Conservation (phyloP, 92 coral and sea anemone species). For the Parazoanthus swiftii region DNA sequence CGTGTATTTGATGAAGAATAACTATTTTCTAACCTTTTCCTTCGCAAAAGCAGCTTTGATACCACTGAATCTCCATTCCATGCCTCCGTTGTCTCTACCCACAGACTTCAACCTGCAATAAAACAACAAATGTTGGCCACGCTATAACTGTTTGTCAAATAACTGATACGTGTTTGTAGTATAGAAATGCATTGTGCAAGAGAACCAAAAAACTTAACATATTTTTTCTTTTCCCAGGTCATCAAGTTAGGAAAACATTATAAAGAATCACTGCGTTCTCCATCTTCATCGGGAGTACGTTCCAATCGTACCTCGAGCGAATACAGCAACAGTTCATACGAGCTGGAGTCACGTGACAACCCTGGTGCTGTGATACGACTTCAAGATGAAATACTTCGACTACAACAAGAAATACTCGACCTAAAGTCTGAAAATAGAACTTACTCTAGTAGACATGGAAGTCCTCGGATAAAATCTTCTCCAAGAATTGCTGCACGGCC, state of each 20-base stretch:
- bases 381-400: conserved; percentile 52
- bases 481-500: conserved; percentile 45
- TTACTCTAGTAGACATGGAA: conserved; percentile 10
- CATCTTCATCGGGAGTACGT: conserved; percentile 50
- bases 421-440: conserved; percentile 42
- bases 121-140: too few species aligned
- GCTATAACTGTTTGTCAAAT: too few species aligned
- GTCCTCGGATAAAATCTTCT: conserved; percentile 17
- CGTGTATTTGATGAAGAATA: too few species aligned
- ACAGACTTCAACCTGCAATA: too few species aligned
- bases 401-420: conserved; percentile 51
- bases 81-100: too few species aligned
- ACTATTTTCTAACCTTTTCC: too few species aligned
- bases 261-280: conserved; percentile 52
- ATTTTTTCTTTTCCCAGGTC: conserved; percentile 38
- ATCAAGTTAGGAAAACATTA: conserved; percentile 47
- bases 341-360: conserved; percentile 36
- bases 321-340: conserved; percentile 37
- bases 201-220: not conserved
- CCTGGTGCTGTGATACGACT: conserved; percentile 45
- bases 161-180: too few species aligned
- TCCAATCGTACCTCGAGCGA: conserved; percentile 2
- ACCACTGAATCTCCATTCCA: too few species aligned
- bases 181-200: not conserved
- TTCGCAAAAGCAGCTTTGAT: too few species aligned